Conservation (phyloP, 1,140 invertebrate species). For the Conus ventricosus region DNA sequence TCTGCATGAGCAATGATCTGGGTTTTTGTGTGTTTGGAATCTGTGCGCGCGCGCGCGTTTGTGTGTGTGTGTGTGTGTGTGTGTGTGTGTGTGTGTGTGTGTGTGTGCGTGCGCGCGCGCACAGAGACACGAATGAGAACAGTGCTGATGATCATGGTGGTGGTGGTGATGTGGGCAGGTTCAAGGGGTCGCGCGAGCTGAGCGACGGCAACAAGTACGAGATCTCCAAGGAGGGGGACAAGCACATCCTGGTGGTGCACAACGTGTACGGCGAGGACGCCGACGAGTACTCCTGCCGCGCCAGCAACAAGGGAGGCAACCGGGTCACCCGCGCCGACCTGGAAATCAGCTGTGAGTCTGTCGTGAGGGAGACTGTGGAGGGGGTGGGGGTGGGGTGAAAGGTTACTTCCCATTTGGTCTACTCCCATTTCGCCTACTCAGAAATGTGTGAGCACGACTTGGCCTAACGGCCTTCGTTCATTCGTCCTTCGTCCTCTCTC, state of each 20-base stretch:
- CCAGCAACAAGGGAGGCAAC: constrained; percentile 94
- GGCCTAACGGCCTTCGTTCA: no score
- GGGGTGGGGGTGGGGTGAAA: no score
- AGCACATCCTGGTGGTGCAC: constrained; percentile 89
- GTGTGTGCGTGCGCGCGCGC: no score
- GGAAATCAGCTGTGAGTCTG: constrained; percentile 91
- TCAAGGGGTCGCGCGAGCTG: constrained; percentile 92
- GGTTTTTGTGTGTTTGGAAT: no score
- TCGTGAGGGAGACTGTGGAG: background rate
- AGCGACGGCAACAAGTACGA: constrained; percentile 91
- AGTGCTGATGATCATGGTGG: constrained; percentile 20
- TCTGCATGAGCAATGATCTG: no score
- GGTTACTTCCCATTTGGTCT: no score
- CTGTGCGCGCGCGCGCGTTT: background rate
- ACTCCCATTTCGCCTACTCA: no score
- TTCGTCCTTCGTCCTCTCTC: no score
- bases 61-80: background rate
- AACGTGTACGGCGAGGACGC: constrained; percentile 98
- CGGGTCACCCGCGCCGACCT: constrained; percentile 95
- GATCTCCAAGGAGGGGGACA: constrained; percentile 90
- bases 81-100: background rate
- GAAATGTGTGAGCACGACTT: no score
- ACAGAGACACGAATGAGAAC: background rate
- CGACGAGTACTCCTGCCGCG: constrained; percentile 97
- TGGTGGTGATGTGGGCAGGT: constrained; percentile 71